A percentile compares a stretch with the other conserved stretches of the same genome.
phyloP scores from a whole-genome alignment of 2,797 vertebrate genomes.

The Anguilla megastoma region DNA sequence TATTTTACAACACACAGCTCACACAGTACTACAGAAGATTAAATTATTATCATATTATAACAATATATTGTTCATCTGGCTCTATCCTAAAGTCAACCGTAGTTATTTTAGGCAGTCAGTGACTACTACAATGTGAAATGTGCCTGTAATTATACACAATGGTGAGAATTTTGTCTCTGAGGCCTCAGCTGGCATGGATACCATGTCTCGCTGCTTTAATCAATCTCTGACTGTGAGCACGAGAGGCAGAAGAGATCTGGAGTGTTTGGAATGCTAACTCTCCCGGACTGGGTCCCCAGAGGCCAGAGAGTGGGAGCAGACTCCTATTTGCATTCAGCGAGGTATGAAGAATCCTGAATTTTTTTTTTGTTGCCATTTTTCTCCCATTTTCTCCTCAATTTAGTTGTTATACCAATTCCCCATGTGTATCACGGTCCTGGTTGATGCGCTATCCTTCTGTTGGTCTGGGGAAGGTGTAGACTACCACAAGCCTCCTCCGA shows the following conservation, averaged over 20 bases:
- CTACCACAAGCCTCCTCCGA: too few species aligned
- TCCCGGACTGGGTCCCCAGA: constrained; percentile 29
- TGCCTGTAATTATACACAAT: constrained; percentile 11
- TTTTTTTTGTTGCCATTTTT: background rate
- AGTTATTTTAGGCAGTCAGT: constrained; percentile 5
- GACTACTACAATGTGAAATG: background rate
- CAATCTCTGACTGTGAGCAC: constrained; percentile 32
- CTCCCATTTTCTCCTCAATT: too few species aligned
- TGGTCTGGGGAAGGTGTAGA: too few species aligned
- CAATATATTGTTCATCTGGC: background rate
- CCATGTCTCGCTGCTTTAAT: constrained; percentile 37
- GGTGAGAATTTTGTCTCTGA: constrained; percentile 20
- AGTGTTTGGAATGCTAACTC: constrained; percentile 48
- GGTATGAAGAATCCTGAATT: background rate
- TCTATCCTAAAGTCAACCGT: background rate
- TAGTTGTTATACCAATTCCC: too few species aligned
- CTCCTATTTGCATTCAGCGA: constrained; percentile 26
- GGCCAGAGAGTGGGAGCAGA: constrained; percentile 13
- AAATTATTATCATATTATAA: too few species aligned
- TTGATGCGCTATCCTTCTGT: too few species aligned
- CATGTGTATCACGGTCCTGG: too few species aligned
- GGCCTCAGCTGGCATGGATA: constrained; percentile 22
- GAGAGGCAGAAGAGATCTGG: constrained; percentile 9
- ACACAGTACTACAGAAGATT: background rate
- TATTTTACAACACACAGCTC: background rate